Evolutionary conservation across 2,797 vertebrate species (phyloP).

Genomic region (Ctenopoma kingsleyae): DNA sequence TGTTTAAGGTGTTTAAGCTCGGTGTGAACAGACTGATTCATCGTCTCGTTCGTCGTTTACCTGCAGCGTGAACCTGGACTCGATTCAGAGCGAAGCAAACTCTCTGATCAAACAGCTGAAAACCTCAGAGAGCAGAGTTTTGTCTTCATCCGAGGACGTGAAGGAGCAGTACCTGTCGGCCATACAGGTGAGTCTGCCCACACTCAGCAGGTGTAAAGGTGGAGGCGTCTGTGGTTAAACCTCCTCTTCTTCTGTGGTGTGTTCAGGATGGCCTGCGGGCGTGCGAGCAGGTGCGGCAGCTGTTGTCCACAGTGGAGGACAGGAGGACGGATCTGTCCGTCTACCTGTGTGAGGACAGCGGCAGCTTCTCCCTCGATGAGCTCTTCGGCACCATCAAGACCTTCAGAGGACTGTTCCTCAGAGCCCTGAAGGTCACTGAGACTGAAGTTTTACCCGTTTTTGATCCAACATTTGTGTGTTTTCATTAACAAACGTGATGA

Average conservation of each 20-base stretch:
- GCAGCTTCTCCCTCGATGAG: slow-evolving; percentile 86
- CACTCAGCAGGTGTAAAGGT: not conserved
- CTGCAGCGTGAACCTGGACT: slow-evolving; percentile 85
- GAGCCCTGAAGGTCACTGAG: slow-evolving; percentile 80
- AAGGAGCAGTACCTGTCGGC: slow-evolving; percentile 84
- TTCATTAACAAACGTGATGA: too few species aligned
- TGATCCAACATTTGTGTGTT: too few species aligned
- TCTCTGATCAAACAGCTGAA: slow-evolving; percentile 84
- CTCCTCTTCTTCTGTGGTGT: slow-evolving; percentile 19
- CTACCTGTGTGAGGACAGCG: slow-evolving; percentile 90
- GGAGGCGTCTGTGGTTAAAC: too few species aligned
- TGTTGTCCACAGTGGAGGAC: slow-evolving; percentile 81
- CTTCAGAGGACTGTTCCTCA: slow-evolving; percentile 88
- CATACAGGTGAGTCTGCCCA: slow-evolving; percentile 38
- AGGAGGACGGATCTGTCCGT: slow-evolving; percentile 82
- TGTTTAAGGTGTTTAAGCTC: too few species aligned
- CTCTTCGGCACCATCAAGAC: slow-evolving; percentile 87
- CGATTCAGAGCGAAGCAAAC: slow-evolving; percentile 79
- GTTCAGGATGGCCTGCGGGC: slow-evolving; percentile 80
- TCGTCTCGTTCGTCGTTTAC: too few species aligned
- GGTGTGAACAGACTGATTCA: too few species aligned
- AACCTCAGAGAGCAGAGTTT: slow-evolving; percentile 78
- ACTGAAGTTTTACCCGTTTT: too few species aligned
- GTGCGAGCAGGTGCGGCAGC: slow-evolving; percentile 79
- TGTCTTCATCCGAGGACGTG: slow-evolving; percentile 74